Percentiles rank a stretch among this genome's conserved stretches.
These are phyloP conservation scores for human (Homo sapiens) DNA, from an alignment of 2,113 vertebrate genomes.

Conservation along the genomic window DNA sequence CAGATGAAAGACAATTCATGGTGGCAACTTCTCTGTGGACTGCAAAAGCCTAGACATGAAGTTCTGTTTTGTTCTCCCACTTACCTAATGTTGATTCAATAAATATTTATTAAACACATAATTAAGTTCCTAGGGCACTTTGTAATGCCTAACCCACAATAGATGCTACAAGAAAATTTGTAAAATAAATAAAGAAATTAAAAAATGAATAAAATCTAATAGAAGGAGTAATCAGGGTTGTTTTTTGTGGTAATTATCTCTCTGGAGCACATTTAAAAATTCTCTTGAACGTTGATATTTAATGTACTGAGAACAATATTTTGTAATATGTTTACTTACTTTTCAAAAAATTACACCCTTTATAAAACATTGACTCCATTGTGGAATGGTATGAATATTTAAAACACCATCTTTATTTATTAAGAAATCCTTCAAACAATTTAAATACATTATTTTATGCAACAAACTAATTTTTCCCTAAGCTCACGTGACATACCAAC, in stretches of 20 bases:
- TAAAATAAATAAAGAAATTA: background rate
- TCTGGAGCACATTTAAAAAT: background rate
- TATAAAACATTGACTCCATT: background rate
- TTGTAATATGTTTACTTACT: background rate
- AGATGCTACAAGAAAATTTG: background rate
- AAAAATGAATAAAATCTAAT: background rate
- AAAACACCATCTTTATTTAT: conserved; percentile 3
- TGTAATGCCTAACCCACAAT: background rate
- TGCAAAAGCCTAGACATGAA: background rate
- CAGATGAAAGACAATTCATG: background rate
- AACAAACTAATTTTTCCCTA: background rate
- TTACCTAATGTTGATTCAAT: background rate
- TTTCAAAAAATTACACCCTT: background rate
- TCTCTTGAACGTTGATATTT: conserved; percentile 9
- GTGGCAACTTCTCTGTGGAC: background rate
- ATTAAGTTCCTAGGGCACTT: background rate
- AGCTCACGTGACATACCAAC: background rate
- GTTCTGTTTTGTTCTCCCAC: background rate
- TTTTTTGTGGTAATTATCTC: background rate
- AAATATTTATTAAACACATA: background rate
- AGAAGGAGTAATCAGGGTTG: background rate
- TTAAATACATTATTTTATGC: background rate
- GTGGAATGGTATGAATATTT: background rate
- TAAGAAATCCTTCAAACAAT: conserved; percentile 21
- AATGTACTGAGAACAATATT: background rate